Conservation (phyloP, 2,888 invertebrate genomes). For the Elaeidobius kamerunicus region DNA sequence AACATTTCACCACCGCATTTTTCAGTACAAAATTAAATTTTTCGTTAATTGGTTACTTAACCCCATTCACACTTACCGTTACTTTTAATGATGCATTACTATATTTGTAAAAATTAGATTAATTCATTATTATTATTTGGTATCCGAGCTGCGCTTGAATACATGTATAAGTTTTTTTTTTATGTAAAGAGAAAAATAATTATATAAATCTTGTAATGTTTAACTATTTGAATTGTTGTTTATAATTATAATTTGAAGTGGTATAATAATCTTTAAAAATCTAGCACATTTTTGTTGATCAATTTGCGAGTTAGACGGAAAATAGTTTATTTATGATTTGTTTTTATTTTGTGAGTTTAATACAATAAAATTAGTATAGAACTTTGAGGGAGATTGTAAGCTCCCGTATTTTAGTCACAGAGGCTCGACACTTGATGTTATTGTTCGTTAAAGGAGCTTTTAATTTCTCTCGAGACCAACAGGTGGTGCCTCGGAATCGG, state of each 20-base stretch:
- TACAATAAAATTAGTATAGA: neutral
- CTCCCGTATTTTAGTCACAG: neutral
- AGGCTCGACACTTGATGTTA: neutral
- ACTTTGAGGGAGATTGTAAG: constrained; percentile 1
- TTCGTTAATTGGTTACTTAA: constrained; percentile 19
- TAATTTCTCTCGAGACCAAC: constrained; percentile 8
- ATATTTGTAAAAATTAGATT: constrained; percentile 21
- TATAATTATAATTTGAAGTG: neutral
- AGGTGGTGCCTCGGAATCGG: constrained; percentile 20
- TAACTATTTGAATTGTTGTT: neutral
- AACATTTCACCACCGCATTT: constrained; percentile 21
- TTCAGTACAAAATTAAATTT: constrained; percentile 29
- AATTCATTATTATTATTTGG: constrained; percentile 15
- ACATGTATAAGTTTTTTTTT: neutral
- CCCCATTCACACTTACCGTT: constrained; percentile 4
- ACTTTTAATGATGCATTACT: constrained; percentile 19
- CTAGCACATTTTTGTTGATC: constrained; percentile 32
- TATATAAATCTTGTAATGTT: too few species aligned
- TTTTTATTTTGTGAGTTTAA: constrained; percentile 18
- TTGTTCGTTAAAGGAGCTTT: constrained; percentile 8
- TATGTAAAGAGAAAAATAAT: too few species aligned
- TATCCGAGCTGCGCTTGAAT: constrained; percentile 9
- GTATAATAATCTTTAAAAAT: constrained; percentile 20
- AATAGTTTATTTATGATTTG: constrained; percentile 14
- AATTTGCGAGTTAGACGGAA: constrained; percentile 7